These are phyloP conservation scores for Tachystola acroxantha DNA, from an alignment of 2,888 invertebrate species.

Conservation along the genomic window DNA sequence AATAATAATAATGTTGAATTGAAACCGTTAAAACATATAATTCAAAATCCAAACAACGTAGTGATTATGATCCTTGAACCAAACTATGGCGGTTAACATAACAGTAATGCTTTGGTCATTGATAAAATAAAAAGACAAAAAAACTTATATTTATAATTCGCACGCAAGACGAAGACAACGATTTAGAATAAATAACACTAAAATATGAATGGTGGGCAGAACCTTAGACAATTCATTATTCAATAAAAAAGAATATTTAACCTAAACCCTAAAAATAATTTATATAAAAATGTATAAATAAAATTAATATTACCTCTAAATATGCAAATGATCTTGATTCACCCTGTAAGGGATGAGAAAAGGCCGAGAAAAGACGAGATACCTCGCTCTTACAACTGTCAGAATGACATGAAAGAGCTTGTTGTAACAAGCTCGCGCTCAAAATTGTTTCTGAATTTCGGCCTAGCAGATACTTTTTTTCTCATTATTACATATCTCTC, in stretches of 20 bases:
- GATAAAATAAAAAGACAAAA: conserved; percentile 11
- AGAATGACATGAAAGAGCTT: no score
- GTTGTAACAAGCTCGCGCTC: no score
- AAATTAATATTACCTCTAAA: background rate
- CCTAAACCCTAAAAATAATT: conserved; percentile 1
- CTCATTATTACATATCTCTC: no score
- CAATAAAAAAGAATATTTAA: background rate
- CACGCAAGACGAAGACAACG: conserved; percentile 16
- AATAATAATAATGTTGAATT: conserved; percentile 33
- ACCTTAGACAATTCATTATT: conserved; percentile 13
- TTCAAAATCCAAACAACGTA: conserved; percentile 19
- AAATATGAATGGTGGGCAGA: conserved; percentile 27
- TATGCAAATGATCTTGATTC: background rate
- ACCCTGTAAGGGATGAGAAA: no score
- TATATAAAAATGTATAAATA: conserved; percentile 1
- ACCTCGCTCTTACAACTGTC: no score
- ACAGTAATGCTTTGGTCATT: conserved; percentile 51
- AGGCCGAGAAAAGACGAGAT: no score
- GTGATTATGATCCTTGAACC: no score
- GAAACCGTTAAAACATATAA: conserved; percentile 15
- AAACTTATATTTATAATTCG: conserved; percentile 11
- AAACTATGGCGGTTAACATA: conserved; percentile 53
- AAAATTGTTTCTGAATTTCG: no score
- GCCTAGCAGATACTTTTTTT: no score
- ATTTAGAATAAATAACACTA: conserved; percentile 22